These are phyloP conservation scores for Limonius californicus DNA, from an alignment of 1,140 invertebrate genomes.

Conservation along the genomic window DNA sequence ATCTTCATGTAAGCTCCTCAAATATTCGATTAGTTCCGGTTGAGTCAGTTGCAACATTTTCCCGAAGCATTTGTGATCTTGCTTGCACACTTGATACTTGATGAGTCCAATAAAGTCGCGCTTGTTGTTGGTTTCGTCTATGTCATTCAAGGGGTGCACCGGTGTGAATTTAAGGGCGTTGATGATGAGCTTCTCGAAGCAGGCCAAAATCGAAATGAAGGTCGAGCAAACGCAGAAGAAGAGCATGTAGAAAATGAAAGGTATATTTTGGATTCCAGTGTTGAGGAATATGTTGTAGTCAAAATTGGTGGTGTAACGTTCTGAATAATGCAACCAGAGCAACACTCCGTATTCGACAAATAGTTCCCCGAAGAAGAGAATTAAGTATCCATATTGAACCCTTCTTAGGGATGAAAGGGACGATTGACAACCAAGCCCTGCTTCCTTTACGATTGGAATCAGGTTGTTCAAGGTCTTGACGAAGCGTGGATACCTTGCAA, in stretches of 20 bases:
- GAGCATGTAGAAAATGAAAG: conserved; percentile 31
- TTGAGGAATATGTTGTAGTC: conserved; percentile 28
- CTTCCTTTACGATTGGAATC: conserved; percentile 23
- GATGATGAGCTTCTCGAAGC: conserved; percentile 37
- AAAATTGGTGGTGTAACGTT: conserved; percentile 28
- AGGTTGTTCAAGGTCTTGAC: conserved; percentile 32
- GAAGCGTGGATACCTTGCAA: conserved; percentile 28
- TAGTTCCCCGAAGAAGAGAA: conserved; percentile 14
- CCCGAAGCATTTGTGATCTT: conserved; percentile 22
- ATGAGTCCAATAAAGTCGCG: conserved; percentile 35
- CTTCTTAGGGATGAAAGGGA: conserved; percentile 19
- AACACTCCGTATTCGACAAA: conserved; percentile 17
- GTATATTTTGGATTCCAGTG: conserved; percentile 26
- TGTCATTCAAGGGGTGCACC: conserved; percentile 34
- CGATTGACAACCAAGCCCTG: conserved; percentile 32
- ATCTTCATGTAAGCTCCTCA: conserved; percentile 38
- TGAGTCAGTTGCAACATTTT: conserved; percentile 20
- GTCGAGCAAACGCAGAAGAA: conserved; percentile 29
- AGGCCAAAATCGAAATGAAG: conserved; percentile 34
- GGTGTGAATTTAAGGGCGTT: conserved; percentile 32
- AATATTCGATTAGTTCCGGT: conserved; percentile 35
- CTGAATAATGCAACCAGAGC: conserved; percentile 29
- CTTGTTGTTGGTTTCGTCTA: conserved; percentile 34
- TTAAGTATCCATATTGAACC: conserved; percentile 26
- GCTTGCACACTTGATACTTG: conserved; percentile 34